These are phyloP conservation scores for Cyanoramphus novaezelandiae DNA, from an alignment of 2,113 vertebrate genomes.

Conservation along the genomic window DNA sequence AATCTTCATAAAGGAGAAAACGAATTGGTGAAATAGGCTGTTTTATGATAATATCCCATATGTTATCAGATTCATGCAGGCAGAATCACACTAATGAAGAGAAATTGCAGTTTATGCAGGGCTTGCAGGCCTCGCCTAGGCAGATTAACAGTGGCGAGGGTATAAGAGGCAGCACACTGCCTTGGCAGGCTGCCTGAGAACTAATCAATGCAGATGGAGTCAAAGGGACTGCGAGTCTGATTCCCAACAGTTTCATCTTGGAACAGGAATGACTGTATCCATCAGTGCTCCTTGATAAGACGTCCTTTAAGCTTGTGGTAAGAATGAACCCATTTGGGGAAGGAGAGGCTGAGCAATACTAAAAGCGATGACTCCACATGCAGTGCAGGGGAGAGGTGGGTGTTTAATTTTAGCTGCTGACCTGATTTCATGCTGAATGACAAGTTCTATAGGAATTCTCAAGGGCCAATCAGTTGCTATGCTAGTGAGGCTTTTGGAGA, in stretches of 20 bases:
- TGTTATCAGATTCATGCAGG: conserved; percentile 66
- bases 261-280: conserved; percentile 49
- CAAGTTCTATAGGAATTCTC: conserved; percentile 63
- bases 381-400: conserved; percentile 43
- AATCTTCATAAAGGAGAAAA: conserved; percentile 65
- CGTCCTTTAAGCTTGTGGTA: conserved; percentile 43
- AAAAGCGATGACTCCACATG: conserved; percentile 51
- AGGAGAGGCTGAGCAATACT: conserved; percentile 50
- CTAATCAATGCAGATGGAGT: conserved; percentile 80
- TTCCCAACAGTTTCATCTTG: conserved; percentile 58
- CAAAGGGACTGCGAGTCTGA: conserved; percentile 68
- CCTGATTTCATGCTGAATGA: conserved; percentile 77
- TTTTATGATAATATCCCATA: conserved; percentile 71
- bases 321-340: conserved; percentile 39
- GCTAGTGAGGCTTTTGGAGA: conserved; percentile 55
- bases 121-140: conserved; percentile 55
- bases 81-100: conserved; percentile 73
- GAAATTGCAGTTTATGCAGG: conserved; percentile 74
- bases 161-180: conserved; percentile 51
- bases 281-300: conserved; percentile 63
- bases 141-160: conserved; percentile 63
- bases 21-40: conserved; percentile 51
- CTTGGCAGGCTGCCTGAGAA: conserved; percentile 74
- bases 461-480: conserved; percentile 65
- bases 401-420: conserved; percentile 79